Evolutionary conservation across 2,888 invertebrate species (phyloP).

Genomic region (Agrochola litura): DNA sequence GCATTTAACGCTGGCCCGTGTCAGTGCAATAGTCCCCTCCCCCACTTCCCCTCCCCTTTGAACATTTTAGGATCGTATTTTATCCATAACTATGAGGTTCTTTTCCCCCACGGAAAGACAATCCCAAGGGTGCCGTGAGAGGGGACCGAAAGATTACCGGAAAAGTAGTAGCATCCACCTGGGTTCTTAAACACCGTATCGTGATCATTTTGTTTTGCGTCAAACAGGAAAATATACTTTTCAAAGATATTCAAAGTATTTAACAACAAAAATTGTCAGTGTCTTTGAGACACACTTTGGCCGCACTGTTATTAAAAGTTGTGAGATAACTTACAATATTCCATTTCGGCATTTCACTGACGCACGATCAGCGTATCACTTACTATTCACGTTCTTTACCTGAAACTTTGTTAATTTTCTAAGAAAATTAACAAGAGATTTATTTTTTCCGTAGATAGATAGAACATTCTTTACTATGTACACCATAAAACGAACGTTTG

Average conservation of each 20-base stretch:
- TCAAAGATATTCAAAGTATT: neutral
- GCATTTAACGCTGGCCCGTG: conserved; percentile 21
- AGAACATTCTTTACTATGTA: too few species aligned
- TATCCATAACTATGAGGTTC: conserved; percentile 61
- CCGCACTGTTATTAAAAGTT: neutral
- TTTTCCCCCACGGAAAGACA: conserved; percentile 22
- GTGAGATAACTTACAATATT: too few species aligned
- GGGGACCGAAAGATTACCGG: conserved; percentile 15
- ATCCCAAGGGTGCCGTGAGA: conserved; percentile 30
- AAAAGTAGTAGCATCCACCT: conserved; percentile 22
- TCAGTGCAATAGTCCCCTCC: conserved; percentile 1
- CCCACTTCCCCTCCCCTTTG: neutral
- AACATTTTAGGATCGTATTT: conserved; percentile 48
- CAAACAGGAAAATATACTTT: neutral
- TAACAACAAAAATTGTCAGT: neutral
- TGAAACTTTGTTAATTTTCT: too few species aligned
- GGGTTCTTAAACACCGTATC: conserved; percentile 4
- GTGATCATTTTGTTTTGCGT: conserved; percentile 14
- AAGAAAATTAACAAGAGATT: too few species aligned
- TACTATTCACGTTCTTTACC: too few species aligned
- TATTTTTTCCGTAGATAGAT: too few species aligned
- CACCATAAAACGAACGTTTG: too few species aligned
- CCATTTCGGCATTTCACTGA: too few species aligned
- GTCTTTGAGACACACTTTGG: neutral
- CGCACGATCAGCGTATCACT: too few species aligned